Conservation (phyloP, 2,888 invertebrate genomes). For the Papilio gigon region DNA sequence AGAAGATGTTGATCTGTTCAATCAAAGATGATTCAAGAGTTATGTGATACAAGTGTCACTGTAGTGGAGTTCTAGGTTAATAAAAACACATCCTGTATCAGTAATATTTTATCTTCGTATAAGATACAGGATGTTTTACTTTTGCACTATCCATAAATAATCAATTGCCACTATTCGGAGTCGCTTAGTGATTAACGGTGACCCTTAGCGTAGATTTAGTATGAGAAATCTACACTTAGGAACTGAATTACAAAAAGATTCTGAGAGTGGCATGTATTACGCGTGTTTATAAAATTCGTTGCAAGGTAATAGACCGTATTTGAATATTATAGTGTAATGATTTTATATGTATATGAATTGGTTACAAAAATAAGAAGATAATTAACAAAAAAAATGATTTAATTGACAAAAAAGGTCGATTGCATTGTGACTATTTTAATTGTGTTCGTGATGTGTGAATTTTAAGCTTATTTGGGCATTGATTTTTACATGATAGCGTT, state of each 20-base stretch:
- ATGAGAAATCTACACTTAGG: neutral
- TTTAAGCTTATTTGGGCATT: neutral
- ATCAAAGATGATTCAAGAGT: no score
- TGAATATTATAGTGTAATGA: neutral
- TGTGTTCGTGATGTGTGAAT: slow-evolving; percentile 4
- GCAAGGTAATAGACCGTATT: neutral
- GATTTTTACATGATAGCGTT: no score
- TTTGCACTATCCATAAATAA: no score
- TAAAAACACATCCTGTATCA: neutral
- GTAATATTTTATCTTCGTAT: neutral
- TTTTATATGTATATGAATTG: neutral
- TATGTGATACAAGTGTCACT: no score
- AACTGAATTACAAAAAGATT: no score
- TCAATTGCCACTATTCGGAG: no score
- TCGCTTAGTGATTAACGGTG: no score
- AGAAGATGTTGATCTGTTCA: no score
- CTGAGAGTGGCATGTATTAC: neutral
- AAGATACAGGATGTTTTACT: no score
- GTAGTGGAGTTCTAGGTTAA: no score
- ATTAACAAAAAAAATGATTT: neutral
- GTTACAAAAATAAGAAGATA: no score
- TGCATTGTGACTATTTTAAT: neutral
- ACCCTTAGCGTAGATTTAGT: neutral
- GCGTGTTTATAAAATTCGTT: neutral
- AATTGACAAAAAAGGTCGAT: neutral